Base-by-base conservation (phyloP, 30 jellyfish, hydroid and myxozoan species). In the Hydra vulgaris region DNA sequence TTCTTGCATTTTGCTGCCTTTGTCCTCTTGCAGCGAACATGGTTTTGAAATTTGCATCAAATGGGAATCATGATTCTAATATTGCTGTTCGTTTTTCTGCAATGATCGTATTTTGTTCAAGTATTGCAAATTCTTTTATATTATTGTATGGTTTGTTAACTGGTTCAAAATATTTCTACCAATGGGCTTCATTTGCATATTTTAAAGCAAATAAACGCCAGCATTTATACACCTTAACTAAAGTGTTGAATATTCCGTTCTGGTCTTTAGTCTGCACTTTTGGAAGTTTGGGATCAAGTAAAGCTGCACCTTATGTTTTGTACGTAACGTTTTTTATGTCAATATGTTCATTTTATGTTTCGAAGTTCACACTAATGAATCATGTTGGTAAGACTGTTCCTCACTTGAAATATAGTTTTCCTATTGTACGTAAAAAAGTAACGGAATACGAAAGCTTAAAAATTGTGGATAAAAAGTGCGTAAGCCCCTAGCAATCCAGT, bases 401-500 rank as follows among this genome's bases (percentile, higher is more conserved):
- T 40, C 61, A 40, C 12, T 40, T 40, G 61, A 5, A 12, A 40
- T 40, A 40, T 12, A 40, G 8, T 40, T 40, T 40, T 40, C 5
- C 61, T 12, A 40, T 40, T 12, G 5, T 40, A 40, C 61, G 61
- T 40, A 40, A 40, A 40, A 40, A 40, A 40, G 12, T 40, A 12
- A 40, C 61, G 12, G 61, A 12, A 40, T 40, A 40, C 61, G 61
- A 40, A 40, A 40, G 8, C 12, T 3, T 40, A 3, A 5, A 40
- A 40, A 40, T 3, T 40, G 61, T 40, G 8, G 61, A 40, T 3
- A 5, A 3, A 3, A 40, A 40, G 61, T 40, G 8, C 0, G 75
- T 54, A n/a, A 87, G 88, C 90, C 81, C 88, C 68, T 87, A 90
- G 19, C 82, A 73, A 23, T 87, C 84, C 54, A 80, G 71, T 8